Base-by-base conservation (phyloP, 2,888 invertebrate genomes). In the Nipponacmea schrenckii region DNA sequence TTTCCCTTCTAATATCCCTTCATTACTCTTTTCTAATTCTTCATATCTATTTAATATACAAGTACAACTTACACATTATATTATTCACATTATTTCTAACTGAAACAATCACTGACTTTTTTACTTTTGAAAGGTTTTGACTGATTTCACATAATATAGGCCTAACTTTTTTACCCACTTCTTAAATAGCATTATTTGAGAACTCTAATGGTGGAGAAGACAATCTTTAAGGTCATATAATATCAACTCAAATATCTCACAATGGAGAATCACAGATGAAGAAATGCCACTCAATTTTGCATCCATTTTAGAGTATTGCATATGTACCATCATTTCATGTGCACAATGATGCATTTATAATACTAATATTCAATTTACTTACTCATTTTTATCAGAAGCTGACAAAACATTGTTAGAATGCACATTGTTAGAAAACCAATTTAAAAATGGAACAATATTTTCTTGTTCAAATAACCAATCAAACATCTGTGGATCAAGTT, bases 391-490 rank as follows among this genome's bases (percentile, higher is more conserved):
- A 63, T 83, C 83, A 68, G 77, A 75, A 14, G 69, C 67, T 12
- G 74, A 69, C 5, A 85, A 66, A 24, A 83, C 62, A 76, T 85
- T 85, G 45, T 81, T 76, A 20, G 75, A 69, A 63, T 74, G 77
- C 12, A 84, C 74, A 72, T 77, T 81, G 64, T 77, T 77, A 74
- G 83, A 84, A 69, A 85, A 83, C 85, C 85, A 85, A 15, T 82
- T 74, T 12, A 85, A 67, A 73, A 85, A 82, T 7, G 84, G 81
- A 10, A 77, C 46, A n/a, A 82, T 71, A 0, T 78, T 75, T 10
- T 81, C 81, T 74, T 79, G 75, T 74, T 84, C 85, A 80, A 84
- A 85, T 72, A 83, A 81, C 84, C 85, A 84, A 63, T 85, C 85
- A 46, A 85, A 74, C 26, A 76, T 76, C 63, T 79, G 78, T 1